Evolutionary conservation across 2,113 vertebrate species (phyloP), one percentile per base, ranked within the genome.

Genomic region (Cochlearius cochlearius): DNA sequence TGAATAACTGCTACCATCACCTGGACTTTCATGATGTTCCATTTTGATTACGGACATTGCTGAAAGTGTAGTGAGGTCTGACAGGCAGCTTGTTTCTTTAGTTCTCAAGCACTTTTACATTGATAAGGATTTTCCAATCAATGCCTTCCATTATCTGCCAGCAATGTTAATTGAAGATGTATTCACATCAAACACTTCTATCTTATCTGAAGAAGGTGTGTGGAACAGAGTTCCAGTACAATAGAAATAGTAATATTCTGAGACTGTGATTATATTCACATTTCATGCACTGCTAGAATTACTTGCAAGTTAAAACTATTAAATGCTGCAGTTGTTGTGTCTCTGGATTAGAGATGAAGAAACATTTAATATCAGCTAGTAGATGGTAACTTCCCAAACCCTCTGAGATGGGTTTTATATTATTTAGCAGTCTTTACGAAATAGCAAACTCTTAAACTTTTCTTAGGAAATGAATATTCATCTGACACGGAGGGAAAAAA

Each of bases 81-180:
- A 72, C 81, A 81, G 50, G 27, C n/a, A 78, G 6, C 0, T 53
- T 41, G 23, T 59, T 80, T 86, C 85, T 89, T 88, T 84, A 66
- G 52, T 88, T 96, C 95, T 98, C 92, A 91, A 96, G 82, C 52
- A 74, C 87, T 96, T 96, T 85, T 72, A 82, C 78, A 62, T 97
- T 97, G 98, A 98, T 98, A 98, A 98, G 96, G 62, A 96, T 96
- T 98, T 98, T 98, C 97, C 97, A 98, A 96, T 98, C 98, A 98
- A 52, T 91, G 95, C 29, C 69, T 98, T 96, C 87, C 95, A 97
- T 98, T 98, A 98, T 98, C 98, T 96, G 26, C 83, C 64, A 82
- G 81, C 69, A 97, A 88, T 94, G 96, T 97, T 98, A 98, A 97
- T 96, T 96, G 95, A 95, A 97, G 97, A 94, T 60, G 22, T 81